Base-by-base conservation (phyloP, 2,888 invertebrate genomes). In the Geophilus truncorum region DNA sequence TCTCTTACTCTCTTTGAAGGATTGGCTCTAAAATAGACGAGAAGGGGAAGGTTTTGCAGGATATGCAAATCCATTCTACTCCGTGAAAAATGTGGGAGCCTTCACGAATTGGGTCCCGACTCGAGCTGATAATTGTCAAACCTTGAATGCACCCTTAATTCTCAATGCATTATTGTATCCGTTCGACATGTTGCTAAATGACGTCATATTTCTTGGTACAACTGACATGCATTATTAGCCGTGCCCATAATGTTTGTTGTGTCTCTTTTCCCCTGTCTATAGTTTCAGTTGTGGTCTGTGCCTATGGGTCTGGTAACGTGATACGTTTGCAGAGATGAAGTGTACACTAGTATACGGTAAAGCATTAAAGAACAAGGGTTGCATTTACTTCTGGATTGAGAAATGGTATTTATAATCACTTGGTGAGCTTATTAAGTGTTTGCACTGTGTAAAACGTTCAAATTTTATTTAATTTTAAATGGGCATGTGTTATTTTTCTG, bases 71-170 rank as follows among this genome's bases (percentile, higher is more conserved):
- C 62, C 28, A 62, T 62, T 62, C 62, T 62, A 7, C 62, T 62
- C 62, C 62, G 25, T 62, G 62, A 62, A 62, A 62, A 62, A 62
- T 62, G 62, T 62, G 62, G 62, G 62, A 62, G 62, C 62, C 62
- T 62, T 62, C 62, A 62, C 62, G 62, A 62, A 62, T 62, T 62
- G 62, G 62, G 62, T 25, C 62, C 21, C 25, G 62, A 62, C 62
- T 62, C 62, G 45, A 62, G 62, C 62, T 62, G 62, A 62, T 62
- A 62, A 62, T 62, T 62, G 62, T 62, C 62, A 62, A 25, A 25
- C 62, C 3, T 25, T 62, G 62, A 62, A 62, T 62, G 28, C 62
- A 25, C 62, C 25, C 62, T 62, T 62, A 62, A 62, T 62, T 62
- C 62, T 25, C 45, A 45, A 45, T 45, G 62, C 28, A 62, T 62